These are phyloP conservation scores for Bugulina stolonifera DNA, from an alignment of 2,888 invertebrate species.

Conservation along the genomic window DNA sequence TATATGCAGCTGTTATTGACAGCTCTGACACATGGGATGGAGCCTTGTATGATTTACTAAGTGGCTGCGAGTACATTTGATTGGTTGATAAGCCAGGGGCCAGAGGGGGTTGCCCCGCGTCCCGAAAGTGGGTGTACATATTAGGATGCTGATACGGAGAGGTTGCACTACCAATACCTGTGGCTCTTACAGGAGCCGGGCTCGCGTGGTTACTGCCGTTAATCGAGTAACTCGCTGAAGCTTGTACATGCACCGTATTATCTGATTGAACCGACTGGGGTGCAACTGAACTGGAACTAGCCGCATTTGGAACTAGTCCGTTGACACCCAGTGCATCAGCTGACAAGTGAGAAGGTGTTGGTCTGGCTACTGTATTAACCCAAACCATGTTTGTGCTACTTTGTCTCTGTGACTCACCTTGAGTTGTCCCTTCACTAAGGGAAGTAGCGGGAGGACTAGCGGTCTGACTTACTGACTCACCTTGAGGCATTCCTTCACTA, in stretches of 20 bases:
- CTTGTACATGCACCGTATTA: not conserved
- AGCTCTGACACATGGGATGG: not conserved
- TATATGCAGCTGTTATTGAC: not conserved
- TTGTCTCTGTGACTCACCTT: not conserved
- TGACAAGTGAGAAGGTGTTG: slow-evolving; percentile 4
- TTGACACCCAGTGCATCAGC: not conserved
- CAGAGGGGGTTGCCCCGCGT: not conserved
- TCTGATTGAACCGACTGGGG: not conserved
- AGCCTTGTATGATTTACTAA: not conserved
- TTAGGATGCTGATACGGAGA: not conserved
- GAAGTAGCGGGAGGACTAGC: too few species aligned
- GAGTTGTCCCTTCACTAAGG: not conserved
- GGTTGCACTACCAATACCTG: not conserved
- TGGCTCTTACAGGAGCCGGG: not conserved
- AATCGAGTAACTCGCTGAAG: not conserved
- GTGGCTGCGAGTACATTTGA: not conserved
- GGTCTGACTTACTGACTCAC: too few species aligned
- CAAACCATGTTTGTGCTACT: not conserved
- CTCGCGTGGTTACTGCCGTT: not conserved
- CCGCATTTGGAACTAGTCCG: not conserved
- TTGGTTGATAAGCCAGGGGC: not conserved
- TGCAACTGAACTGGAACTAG: not conserved
- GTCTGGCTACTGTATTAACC: not conserved
- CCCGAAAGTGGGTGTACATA: not conserved
- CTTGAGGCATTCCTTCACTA: too few species aligned